Evolutionary conservation across 2,113 vertebrate species (phyloP).

Genomic region (Neodontobutis hainanensis): DNA sequence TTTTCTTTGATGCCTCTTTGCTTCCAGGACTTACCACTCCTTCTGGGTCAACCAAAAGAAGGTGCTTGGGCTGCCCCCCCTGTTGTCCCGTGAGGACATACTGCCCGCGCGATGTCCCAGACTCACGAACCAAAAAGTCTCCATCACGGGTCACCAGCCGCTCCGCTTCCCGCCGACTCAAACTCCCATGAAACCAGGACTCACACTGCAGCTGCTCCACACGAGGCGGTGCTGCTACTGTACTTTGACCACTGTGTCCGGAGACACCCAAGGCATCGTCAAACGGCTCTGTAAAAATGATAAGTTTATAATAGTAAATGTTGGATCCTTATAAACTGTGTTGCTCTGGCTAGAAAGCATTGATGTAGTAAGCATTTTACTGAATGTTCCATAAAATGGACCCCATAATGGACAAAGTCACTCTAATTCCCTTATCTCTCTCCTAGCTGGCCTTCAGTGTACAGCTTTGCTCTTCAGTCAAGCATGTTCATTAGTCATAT

Average conservation of each 20-base stretch:
- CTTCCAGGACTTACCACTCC: slow-evolving; percentile 86
- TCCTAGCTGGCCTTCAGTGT: slow-evolving; percentile 27
- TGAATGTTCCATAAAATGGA: slow-evolving; percentile 37
- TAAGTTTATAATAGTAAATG: background rate
- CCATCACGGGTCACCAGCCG: slow-evolving; percentile 88
- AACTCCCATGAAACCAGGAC: slow-evolving; percentile 93
- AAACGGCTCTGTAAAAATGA: slow-evolving; percentile 85
- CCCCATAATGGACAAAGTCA: slow-evolving; percentile 49
- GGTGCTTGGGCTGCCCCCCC: slow-evolving; percentile 92
- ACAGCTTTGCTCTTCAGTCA: slow-evolving; percentile 37
- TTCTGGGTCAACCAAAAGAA: slow-evolving; percentile 95
- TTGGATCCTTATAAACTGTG: background rate
- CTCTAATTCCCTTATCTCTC: slow-evolving; percentile 48
- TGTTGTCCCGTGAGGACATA: slow-evolving; percentile 95
- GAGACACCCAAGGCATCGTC: slow-evolving; percentile 88
- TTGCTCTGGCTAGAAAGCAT: background rate
- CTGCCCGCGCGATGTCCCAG: slow-evolving; percentile 92
- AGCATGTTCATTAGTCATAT: slow-evolving; percentile 23
- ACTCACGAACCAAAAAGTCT: slow-evolving; percentile 96
- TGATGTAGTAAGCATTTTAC: slow-evolving; percentile 31
- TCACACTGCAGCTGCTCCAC: slow-evolving; percentile 91
- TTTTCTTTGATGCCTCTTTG: background rate
- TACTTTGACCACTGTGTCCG: slow-evolving; percentile 40
- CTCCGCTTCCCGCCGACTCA: slow-evolving; percentile 91
- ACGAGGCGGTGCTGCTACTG: slow-evolving; percentile 81